A percentile compares a stretch with the other conserved stretches of the same genome.
These are phyloP conservation scores for Drosophila truncata DNA, from an alignment of 1,140 invertebrate genomes.

Conservation along the genomic window DNA sequence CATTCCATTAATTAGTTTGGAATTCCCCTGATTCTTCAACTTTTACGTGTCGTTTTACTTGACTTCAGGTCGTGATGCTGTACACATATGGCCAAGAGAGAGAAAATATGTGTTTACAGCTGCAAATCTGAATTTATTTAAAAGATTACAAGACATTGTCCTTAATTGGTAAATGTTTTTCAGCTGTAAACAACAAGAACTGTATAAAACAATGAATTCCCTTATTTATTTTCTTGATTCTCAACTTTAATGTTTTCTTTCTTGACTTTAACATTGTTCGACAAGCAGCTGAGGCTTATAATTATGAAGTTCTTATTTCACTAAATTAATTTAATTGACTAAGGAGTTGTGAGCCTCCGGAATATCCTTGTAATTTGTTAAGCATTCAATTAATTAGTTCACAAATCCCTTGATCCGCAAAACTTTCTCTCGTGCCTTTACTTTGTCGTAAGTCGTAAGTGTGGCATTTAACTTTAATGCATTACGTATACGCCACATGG, in stretches of 20 bases:
- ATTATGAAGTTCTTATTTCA: constrained; percentile 6
- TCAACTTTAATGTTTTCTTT: background rate
- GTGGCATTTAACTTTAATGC: constrained; percentile 28
- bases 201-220: background rate
- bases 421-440: background rate
- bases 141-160: background rate
- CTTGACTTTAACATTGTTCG: background rate
- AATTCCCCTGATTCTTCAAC: background rate
- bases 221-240: background rate
- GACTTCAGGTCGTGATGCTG: background rate
- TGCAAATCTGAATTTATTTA: background rate
- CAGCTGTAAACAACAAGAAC: background rate
- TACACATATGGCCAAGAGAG: background rate
- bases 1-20: constrained; percentile 20
- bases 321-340: constrained; percentile 14
- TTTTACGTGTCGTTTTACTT: background rate
- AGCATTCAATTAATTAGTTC: constrained; percentile 14
- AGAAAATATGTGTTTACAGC: background rate
- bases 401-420: background rate
- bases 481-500: constrained; percentile 56
- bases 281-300: background rate
- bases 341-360: background rate
- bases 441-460: constrained; percentile 2
- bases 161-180: background rate
- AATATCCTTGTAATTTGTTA: constrained; percentile 6